Base-by-base conservation (phyloP, 2,797 vertebrate genomes). In the Synaphobranchus kaupii region DNA sequence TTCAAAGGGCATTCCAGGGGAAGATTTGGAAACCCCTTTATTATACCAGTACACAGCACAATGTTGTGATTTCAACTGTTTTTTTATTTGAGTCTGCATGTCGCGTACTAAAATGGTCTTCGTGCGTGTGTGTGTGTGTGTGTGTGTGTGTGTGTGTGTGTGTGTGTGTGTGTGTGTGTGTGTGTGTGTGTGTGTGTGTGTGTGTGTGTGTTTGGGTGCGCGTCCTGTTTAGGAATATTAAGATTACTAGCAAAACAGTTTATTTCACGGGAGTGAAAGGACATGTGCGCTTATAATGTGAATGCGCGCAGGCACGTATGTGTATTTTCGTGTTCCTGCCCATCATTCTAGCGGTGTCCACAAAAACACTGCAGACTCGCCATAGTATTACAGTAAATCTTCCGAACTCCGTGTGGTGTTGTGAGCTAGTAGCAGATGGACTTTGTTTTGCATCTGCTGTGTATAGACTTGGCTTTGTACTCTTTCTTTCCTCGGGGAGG, bases 341-440 rank as follows among this genome's bases (percentile, higher is more conserved):
- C 96, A 94, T 94, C 94, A 95, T 95, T 95, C 96, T 94, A 92
- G 92, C 93, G 94, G 91, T 95, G 92, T 95, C 93, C 78, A 81
- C 93, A 95, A 94, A 95, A 95, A 95, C 94, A 95, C 93, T 95
- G 94, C 94, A 95, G 94, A 93, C 94, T 34, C 95, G 94, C 95
- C 96, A 96, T 95, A 96, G 96, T 95, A 95, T 94, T 96, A 54
- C 78, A 82, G 78, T 48, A 96, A 97, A 95, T 97, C 96, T 97
- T 97, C 96, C 96, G 1, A 84, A 95, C 52, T 97, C 97, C 97
- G 97, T 97, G 97, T 98, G 98, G 97, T 96, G 94, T 95, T 95
- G 95, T 91, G 97, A 97, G 97, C 97, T 97, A 96, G 97, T 97
- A 97, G 98, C 98, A 99, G 98, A 99, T 99, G 98, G 98, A 98